Evolutionary conservation across 2,113 vertebrate genomes (phyloP).

Genomic region (Eudyptes chrysolophus): DNA sequence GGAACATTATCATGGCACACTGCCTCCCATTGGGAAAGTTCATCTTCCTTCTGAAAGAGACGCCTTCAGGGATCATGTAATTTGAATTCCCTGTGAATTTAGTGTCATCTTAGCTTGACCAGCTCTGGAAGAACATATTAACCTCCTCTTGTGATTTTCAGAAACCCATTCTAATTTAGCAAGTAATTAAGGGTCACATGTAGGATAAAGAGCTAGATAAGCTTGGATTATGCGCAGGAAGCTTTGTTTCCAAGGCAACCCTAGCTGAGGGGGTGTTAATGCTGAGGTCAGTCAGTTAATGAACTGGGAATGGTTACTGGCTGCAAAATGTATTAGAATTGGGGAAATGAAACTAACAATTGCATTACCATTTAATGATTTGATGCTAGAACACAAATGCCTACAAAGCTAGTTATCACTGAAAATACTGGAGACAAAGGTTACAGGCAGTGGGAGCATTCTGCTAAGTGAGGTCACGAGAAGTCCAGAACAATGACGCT

Average conservation of each 20-base stretch:
- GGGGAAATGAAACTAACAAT: conserved; percentile 69
- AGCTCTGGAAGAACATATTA: conserved; percentile 85
- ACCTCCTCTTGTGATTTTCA: conserved; percentile 85
- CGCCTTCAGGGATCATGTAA: conserved; percentile 85
- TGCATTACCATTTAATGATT: conserved; percentile 64
- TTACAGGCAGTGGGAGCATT: neutral
- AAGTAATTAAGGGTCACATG: conserved; percentile 90
- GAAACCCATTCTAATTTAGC: conserved; percentile 87
- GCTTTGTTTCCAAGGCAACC: conserved; percentile 87
- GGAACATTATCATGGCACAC: conserved; percentile 67
- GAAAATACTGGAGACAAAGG: conserved; percentile 17
- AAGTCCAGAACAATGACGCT: conserved; percentile 11
- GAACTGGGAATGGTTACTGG: conserved; percentile 79
- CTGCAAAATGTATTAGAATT: conserved; percentile 61
- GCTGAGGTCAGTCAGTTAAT: conserved; percentile 79
- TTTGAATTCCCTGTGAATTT: conserved; percentile 82
- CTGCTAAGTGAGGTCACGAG: neutral
- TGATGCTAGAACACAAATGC: conserved; percentile 59
- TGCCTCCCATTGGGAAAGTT: conserved; percentile 76
- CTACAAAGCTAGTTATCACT: conserved; percentile 1
- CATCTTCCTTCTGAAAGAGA: conserved; percentile 79
- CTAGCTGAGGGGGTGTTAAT: conserved; percentile 69
- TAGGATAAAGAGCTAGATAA: conserved; percentile 84
- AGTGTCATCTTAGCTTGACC: conserved; percentile 85
- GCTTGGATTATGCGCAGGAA: conserved; percentile 87